A percentile compares a stretch with the other conserved stretches of the same genome.
These are phyloP conservation scores for Athene noctua DNA, from an alignment of 2,113 vertebrate species.

Conservation along the genomic window DNA sequence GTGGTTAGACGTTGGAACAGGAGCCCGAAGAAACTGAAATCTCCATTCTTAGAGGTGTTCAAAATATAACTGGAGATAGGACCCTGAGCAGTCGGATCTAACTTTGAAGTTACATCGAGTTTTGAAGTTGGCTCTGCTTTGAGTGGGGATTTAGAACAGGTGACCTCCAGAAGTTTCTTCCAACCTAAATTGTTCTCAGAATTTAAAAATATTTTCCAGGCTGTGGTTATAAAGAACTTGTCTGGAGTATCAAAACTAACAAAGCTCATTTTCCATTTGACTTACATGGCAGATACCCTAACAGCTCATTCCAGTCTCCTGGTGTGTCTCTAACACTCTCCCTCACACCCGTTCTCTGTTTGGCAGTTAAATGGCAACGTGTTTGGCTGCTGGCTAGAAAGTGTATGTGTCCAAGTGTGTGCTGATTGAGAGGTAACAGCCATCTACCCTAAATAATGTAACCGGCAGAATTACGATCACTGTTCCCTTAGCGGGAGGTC, in stretches of 20 bases:
- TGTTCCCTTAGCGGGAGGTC: neutral
- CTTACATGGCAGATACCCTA: rapidly evolving
- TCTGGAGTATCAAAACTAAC: neutral
- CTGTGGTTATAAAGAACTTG: neutral
- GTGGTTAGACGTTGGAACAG: neutral
- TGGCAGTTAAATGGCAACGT: neutral
- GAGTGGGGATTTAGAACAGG: neutral
- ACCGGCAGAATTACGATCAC: neutral
- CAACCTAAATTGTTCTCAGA: neutral
- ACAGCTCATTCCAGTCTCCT: rapidly evolving
- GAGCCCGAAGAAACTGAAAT: rapidly evolving
- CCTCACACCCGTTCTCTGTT: rapidly evolving
- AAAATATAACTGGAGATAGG: rapidly evolving
- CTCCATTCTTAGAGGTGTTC: neutral
- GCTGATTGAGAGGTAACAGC: neutral
- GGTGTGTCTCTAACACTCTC: neutral
- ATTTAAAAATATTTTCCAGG: rapidly evolving
- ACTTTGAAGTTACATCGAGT: rapidly evolving
- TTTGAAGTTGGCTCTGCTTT: neutral
- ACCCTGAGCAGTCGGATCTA: neutral
- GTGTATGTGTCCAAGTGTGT: rapidly evolving
- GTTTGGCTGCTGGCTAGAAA: neutral
- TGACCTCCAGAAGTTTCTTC: neutral
- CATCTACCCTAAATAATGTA: neutral
- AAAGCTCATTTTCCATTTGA: neutral